phyloP scores from a whole-genome alignment of 2,888 invertebrate genomes.

The Cinara cedri region DNA sequence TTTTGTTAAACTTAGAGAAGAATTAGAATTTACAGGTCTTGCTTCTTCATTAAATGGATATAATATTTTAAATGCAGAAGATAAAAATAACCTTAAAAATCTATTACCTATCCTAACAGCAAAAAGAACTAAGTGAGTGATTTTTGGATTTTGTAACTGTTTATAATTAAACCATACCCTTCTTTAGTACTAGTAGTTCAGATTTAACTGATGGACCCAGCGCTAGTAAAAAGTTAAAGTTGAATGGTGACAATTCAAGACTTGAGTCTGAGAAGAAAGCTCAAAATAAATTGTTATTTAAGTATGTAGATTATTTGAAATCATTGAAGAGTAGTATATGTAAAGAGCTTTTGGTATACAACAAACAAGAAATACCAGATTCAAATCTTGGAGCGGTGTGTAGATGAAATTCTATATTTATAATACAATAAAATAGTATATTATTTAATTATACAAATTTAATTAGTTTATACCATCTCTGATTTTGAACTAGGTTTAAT shows the following conservation, averaged over 20 bases:
- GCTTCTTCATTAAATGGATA: slow-evolving; percentile 82
- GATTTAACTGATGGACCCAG: slow-evolving; percentile 67
- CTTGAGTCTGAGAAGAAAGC: slow-evolving; percentile 69
- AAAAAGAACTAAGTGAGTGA: slow-evolving; percentile 63
- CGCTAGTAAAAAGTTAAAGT: slow-evolving; percentile 70
- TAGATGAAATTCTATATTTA: neutral
- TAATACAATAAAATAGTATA: neutral
- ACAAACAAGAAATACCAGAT: slow-evolving; percentile 73
- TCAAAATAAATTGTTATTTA: slow-evolving; percentile 76
- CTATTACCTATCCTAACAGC: slow-evolving; percentile 67
- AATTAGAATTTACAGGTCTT: slow-evolving; percentile 75
- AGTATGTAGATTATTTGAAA: slow-evolving; percentile 71
- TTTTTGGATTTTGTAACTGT: neutral
- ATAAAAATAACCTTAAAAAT: slow-evolving; percentile 70
- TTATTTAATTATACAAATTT: neutral
- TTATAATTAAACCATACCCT: slow-evolving; percentile 54
- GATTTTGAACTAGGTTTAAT: too few relatives aligned
- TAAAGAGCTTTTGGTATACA: slow-evolving; percentile 71
- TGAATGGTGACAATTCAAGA: slow-evolving; percentile 65
- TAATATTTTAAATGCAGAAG: slow-evolving; percentile 72
- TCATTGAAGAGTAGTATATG: slow-evolving; percentile 71
- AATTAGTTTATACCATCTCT: too few relatives aligned
- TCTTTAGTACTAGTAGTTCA: slow-evolving; percentile 62
- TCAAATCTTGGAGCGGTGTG: slow-evolving; percentile 28
- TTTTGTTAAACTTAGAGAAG: slow-evolving; percentile 77